A percentile compares a stretch with the other conserved stretches of the same genome.
Conservation (phyloP, 2,888 invertebrate species). For the Eudemis profundana region DNA sequence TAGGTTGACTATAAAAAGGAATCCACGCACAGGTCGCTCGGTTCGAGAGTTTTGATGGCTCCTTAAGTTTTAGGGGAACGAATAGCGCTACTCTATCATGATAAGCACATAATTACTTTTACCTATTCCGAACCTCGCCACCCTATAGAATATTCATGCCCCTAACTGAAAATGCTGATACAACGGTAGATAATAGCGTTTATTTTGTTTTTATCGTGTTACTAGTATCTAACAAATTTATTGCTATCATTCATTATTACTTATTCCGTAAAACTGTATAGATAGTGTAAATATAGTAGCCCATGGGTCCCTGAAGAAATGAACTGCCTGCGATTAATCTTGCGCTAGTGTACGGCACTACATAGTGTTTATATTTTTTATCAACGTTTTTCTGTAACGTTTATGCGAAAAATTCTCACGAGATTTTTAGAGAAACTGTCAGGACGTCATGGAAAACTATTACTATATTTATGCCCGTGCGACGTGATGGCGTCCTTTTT, state of each 20-base stretch:
- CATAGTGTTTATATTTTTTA: neutral
- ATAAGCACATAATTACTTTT: slow-evolving; percentile 36
- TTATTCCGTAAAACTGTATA: neutral
- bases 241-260: neutral
- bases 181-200: slow-evolving; percentile 17
- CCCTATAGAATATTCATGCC: slow-evolving; percentile 16
- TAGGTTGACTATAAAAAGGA: slow-evolving; percentile 44
- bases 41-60: slow-evolving; percentile 38
- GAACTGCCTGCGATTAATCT: slow-evolving; percentile 8
- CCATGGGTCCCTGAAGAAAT: slow-evolving; percentile 2
- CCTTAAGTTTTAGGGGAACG: slow-evolving; percentile 37
- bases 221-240: neutral
- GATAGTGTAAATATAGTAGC: neutral
- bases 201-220: neutral
- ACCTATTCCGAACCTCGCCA: slow-evolving; percentile 30
- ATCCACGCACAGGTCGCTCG: slow-evolving; percentile 38
- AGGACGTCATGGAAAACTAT: slow-evolving; percentile 38
- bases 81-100: slow-evolving; percentile 31
- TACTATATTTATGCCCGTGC: slow-evolving; percentile 35
- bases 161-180: slow-evolving; percentile 22
- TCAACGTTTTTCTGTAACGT: neutral
- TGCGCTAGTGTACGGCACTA: neutral
- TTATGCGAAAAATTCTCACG: neutral
- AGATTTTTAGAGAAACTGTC: slow-evolving; percentile 25
- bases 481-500: slow-evolving; percentile 54